Percentiles rank a stretch among this genome's conserved stretches.
Evolutionary conservation across 1,140 invertebrate genomes (phyloP).

Genomic region (Pristionchus pacificus): DNA sequence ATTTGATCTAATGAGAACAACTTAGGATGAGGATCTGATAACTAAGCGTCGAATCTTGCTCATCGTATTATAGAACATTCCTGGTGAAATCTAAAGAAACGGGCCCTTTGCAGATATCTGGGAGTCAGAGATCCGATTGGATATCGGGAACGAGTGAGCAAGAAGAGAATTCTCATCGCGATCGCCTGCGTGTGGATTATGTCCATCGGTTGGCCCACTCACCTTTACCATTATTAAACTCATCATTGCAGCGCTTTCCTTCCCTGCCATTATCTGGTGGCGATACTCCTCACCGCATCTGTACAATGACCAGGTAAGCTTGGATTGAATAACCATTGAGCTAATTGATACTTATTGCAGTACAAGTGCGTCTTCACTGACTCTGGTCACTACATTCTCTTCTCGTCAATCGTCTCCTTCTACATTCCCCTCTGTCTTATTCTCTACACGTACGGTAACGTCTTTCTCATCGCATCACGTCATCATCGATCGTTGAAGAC

Average conservation of each 20-base stretch:
- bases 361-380: conserved; percentile 53
- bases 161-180: conserved; percentile 47
- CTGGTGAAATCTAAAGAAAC: no score
- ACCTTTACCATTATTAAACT: no score
- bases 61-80: no score
- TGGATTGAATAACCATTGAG: neutral
- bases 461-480: conserved; percentile 55
- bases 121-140: conserved; percentile 56
- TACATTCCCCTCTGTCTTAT: conserved; percentile 55
- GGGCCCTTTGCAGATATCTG: conserved; percentile 45
- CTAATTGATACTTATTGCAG: conserved; percentile 29
- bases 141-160: conserved; percentile 53
- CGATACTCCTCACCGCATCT: conserved; percentile 49
- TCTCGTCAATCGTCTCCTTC: conserved; percentile 55
- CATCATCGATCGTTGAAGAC: conserved; percentile 51
- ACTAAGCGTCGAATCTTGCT: no score
- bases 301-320: conserved; percentile 43
- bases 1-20: no score
- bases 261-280: conserved; percentile 57
- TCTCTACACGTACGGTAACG: conserved; percentile 54
- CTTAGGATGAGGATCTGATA: no score
- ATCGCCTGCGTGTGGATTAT: conserved; percentile 54
- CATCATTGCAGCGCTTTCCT: conserved; percentile 51
- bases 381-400: conserved; percentile 47
- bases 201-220: conserved; percentile 50